Conservation (phyloP, 2,888 invertebrate species). For the Habroteleia sp. region DNA sequence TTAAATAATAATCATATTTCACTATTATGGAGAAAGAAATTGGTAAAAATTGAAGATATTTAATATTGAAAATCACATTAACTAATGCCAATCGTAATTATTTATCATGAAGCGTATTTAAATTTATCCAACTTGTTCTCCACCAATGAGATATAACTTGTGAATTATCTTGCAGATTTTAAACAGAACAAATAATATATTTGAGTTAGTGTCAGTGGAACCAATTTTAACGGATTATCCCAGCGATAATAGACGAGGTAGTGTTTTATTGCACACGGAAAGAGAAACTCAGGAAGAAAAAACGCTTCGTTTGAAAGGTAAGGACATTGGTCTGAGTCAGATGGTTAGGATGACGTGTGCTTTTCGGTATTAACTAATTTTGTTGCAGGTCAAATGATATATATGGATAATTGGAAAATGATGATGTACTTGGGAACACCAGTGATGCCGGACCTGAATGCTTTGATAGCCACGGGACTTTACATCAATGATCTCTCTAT, state of each 20-base stretch:
- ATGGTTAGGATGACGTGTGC: no score
- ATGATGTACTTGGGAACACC: conserved; percentile 98
- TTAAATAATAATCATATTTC: no score
- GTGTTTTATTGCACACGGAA: conserved; percentile 84
- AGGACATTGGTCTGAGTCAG: neutral
- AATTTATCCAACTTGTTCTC: no score
- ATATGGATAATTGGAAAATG: conserved; percentile 98
- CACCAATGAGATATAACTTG: no score
- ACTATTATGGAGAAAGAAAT: no score
- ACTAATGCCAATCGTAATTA: no score
- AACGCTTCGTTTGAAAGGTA: conserved; percentile 76
- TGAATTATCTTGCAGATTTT: conserved; percentile 93
- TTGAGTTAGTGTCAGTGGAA: conserved; percentile 95
- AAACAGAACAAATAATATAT: conserved; percentile 97
- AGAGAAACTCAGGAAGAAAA: conserved; percentile 87
- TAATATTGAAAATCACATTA: no score
- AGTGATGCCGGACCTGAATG: conserved; percentile 96
- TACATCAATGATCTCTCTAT: conserved; percentile 99
- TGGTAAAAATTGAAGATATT: no score
- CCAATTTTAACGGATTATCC: conserved; percentile 87
- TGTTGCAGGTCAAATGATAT: conserved; percentile 96
- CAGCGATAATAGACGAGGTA: conserved; percentile 82
- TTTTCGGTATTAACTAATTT: neutral
- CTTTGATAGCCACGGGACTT: conserved; percentile 94
- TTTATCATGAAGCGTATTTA: no score